Base-by-base conservation (phyloP, 2,113 vertebrate species). In the Cinclus mexicanus region DNA sequence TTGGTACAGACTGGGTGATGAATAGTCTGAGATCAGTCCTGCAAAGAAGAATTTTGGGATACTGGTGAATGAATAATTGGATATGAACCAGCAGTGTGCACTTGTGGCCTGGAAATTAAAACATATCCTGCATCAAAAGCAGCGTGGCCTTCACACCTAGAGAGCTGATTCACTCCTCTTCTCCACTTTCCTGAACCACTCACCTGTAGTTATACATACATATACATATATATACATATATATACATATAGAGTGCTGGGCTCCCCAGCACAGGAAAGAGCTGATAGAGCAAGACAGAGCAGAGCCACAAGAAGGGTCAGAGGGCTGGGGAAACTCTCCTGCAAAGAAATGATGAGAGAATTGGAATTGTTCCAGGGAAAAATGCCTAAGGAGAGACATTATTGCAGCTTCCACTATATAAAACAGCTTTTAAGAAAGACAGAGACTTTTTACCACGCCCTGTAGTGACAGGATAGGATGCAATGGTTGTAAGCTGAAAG, bases 131-230 rank as follows among this genome's bases (percentile, higher is more conserved):
- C 39, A 69, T 35, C 13, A 74, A 24, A 69, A 87, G 42, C 16
- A 57, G 6, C 0, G 0, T 14, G 37, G 37, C 4, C 23, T 47
- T 33, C 12, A 50, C 1, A 1, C 26, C 21, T 29, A 65, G 33
- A 16, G 11, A 29, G 14, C 7, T 26, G n/a, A 49, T 80, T 57
- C 47, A 11, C 18, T 37, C 28, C 28, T 59, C 24, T 72, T 24
- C 24, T 56, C 26, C 19, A 8, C 3, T 31, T 26, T 50, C 1
- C 5, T 50, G 35, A 37, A 8, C 22, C 2, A 0, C 22, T 2
- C 14, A 22, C 5, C 8, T 68, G 33, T 5, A 50, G 19, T 25
- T 18, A 3, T 55, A 4, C 7, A 37, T 37, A 37, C 8, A 37
- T 37, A 37, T 8, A 37, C 35, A 37, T 37, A 37, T 37, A 37